phyloP scores from a whole-genome alignment of 2,113 vertebrate genomes.

The Sula dactylatra region DNA sequence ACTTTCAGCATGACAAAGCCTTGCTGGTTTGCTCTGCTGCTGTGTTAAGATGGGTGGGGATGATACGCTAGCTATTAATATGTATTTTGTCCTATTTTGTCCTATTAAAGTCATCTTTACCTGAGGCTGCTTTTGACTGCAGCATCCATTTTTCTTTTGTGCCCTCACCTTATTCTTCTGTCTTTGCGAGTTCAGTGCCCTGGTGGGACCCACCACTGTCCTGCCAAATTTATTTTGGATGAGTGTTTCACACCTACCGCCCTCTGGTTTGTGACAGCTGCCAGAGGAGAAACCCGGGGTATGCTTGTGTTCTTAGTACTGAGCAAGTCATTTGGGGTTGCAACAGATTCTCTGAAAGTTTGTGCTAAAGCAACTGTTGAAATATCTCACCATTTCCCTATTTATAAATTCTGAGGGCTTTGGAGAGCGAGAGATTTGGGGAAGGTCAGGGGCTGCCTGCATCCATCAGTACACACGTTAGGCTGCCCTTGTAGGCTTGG shows the following conservation, averaged over 20 bases:
- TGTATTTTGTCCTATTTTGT: background rate
- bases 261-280: background rate
- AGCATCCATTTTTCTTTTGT: background rate
- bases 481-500: background rate
- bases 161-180: background rate
- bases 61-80: background rate
- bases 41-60: background rate
- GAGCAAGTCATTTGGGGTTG: background rate
- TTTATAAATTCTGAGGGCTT: background rate
- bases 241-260: background rate
- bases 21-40: background rate
- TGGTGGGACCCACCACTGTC: background rate
- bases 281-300: background rate
- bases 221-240: background rate
- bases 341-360: background rate
- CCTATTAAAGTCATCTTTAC: constrained; percentile 10
- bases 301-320: background rate
- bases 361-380: background rate
- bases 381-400: background rate
- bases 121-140: background rate
- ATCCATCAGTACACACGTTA: rapidly evolving
- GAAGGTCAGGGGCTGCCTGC: background rate
- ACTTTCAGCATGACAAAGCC: background rate
- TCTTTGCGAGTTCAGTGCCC: background rate
- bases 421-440: background rate